These are phyloP conservation scores for Meriones psammophilus DNA, from an alignment of 2,797 vertebrate genomes.

Conservation along the genomic window DNA sequence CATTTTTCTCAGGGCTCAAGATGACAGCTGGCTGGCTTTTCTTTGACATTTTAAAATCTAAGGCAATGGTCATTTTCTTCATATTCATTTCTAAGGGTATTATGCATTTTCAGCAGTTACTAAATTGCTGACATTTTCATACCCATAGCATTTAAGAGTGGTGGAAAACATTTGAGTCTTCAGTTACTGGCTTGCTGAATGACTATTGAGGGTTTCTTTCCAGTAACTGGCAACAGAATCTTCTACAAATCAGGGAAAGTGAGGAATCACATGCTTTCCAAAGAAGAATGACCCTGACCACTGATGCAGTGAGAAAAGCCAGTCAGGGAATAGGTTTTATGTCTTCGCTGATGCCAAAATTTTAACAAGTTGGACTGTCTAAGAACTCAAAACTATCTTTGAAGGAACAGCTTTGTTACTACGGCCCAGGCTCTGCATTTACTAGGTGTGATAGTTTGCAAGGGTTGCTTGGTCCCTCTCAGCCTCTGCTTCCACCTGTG, in stretches of 20 bases:
- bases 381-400: slow-evolving; percentile 22
- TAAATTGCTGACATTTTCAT: background rate
- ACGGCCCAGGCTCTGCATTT: background rate
- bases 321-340: background rate
- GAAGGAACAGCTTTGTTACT: background rate
- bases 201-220: background rate
- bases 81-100: background rate
- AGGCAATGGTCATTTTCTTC: background rate
- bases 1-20: background rate
- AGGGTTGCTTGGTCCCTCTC: background rate
- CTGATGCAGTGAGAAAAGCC: background rate
- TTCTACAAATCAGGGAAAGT: background rate
- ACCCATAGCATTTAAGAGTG: background rate
- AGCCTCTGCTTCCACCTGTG: background rate
- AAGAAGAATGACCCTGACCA: background rate
- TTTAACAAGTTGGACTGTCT: background rate
- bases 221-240: background rate
- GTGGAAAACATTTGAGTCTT: background rate
- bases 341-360: background rate
- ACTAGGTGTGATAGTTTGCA: background rate
- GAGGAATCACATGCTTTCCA: background rate
- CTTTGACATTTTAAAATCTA: background rate
- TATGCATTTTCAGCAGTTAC: background rate
- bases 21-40: background rate
- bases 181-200: background rate